These are phyloP conservation scores for Percina caprodes DNA, from an alignment of 2,113 vertebrate genomes.

Conservation along the genomic window DNA sequence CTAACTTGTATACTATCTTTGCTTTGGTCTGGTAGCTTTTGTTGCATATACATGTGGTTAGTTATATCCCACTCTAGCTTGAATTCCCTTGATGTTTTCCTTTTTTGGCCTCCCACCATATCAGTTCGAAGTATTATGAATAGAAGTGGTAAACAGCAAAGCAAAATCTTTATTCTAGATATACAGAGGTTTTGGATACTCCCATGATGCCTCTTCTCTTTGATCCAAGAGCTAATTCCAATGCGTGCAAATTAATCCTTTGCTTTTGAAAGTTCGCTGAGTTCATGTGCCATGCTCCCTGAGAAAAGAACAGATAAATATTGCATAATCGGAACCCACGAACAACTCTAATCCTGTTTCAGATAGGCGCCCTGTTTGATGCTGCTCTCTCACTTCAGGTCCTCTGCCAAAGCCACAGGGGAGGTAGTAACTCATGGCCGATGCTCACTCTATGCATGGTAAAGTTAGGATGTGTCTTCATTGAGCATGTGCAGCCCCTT, in stretches of 20 bases:
- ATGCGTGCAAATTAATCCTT: constrained; percentile 79
- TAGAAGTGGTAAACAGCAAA: constrained; percentile 61
- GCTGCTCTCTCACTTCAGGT: constrained; percentile 58
- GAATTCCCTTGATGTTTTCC: constrained; percentile 56
- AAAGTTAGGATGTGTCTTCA: constrained; percentile 49
- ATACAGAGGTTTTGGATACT: constrained; percentile 63
- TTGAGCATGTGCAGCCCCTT: constrained; percentile 14
- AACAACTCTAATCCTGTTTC: constrained; percentile 74
- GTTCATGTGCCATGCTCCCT: constrained; percentile 70
- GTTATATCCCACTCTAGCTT: constrained; percentile 62
- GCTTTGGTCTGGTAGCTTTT: constrained; percentile 51
- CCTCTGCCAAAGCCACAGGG: constrained; percentile 39
- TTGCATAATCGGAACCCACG: constrained; percentile 63
- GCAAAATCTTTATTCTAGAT: constrained; percentile 69
- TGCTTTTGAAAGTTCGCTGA: constrained; percentile 73
- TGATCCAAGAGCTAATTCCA: constrained; percentile 80
- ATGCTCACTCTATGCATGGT: constrained; percentile 12
- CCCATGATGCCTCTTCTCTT: constrained; percentile 72
- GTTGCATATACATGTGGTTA: constrained; percentile 57
- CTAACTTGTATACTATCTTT: constrained; percentile 32
- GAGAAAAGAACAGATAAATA: constrained; percentile 73
- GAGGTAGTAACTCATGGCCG: constrained; percentile 34
- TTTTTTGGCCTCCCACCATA: constrained; percentile 17
- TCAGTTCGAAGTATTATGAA: constrained; percentile 63
- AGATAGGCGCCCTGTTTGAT: constrained; percentile 69